Percentiles rank a stretch among this genome's conserved stretches.
phyloP scores from a whole-genome alignment of 2,888 invertebrate genomes.

The Encarsia formosa region DNA sequence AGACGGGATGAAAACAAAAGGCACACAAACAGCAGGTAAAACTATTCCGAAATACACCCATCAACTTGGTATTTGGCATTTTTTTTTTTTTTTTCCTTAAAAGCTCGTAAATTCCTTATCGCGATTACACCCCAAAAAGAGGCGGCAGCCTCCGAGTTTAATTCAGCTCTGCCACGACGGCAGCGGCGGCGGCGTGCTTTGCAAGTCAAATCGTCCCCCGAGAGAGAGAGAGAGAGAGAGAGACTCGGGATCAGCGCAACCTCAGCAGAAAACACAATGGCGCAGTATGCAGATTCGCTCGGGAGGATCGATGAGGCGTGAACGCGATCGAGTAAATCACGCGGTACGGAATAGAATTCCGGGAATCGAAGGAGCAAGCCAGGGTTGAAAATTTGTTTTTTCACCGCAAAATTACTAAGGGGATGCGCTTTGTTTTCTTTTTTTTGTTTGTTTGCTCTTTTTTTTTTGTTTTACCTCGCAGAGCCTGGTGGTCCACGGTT shows the following conservation, averaged over 20 bases:
- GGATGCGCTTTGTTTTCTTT: too few species aligned
- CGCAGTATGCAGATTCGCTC: background rate
- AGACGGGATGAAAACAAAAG: too few species aligned
- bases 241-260: background rate
- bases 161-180: background rate
- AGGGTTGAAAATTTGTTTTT: background rate
- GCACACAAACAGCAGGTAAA: too few species aligned
- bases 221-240: background rate
- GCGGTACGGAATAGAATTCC: slow-evolving; percentile 14
- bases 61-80: too few species aligned
- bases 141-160: too few species aligned
- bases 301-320: slow-evolving; percentile 17
- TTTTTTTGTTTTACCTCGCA: too few species aligned
- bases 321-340: slow-evolving; percentile 17
- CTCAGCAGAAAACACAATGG: slow-evolving; percentile 13
- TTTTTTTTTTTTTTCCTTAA: slow-evolving; percentile 7
- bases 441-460: too few species aligned
- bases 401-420: too few species aligned
- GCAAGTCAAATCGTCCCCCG: slow-evolving; percentile 23
- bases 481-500: too few species aligned
- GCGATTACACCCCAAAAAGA: too few species aligned
- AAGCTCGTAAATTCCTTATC: slow-evolving; percentile 20
- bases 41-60: too few species aligned
- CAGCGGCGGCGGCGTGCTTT: slow-evolving; percentile 8
- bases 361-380: slow-evolving; percentile 5